Evolutionary conservation across 2,113 vertebrate species (phyloP), one percentile per base, ranked within the genome.

Genomic region (Entelurus aequoreus): DNA sequence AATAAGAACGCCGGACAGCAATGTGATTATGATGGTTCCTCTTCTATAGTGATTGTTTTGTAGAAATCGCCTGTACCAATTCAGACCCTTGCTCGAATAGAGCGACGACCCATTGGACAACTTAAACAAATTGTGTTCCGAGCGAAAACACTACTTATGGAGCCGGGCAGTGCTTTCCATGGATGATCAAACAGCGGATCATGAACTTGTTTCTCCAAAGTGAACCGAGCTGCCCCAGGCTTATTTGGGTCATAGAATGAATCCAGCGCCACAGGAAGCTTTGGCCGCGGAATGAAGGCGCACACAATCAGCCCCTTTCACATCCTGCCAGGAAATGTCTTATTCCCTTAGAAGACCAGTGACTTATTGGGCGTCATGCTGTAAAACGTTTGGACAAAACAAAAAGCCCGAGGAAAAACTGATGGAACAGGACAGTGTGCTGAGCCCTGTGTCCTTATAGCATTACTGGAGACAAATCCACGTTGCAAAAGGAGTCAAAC

Each of bases 201-300:
- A 55, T 58, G 48, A 76, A 69, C 62, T 19, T 58, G 36, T 73
- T 48, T 50, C 49, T 68, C 47, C 36, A 66, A 60, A 58, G 53
- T 55, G 56, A 48, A 63, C 55, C 73, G 55, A 52, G 15, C 28
- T 60, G 38, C 63, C 53, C 48, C 38, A 54, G 28, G 40, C 38
- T 57, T 14, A 57, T 44, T 50, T 68, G 65, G 58, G 38, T 62
- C 51, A 52, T 64, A 63, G 54, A 65, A 62, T 13, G 38, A 66
- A 19, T 35, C 35, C 10, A 54, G 53, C 48, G 63, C 5, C 8
- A 57, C 42, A 6, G 44, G 46, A 63, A 56, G 60, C 48, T 61
- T 66, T 49, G 28, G 36, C 9, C 52, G 38, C 19, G 48, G 16
- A 15, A 62, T 54, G 40, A 62, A 55, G 52, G 40, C 52, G 4